A percentile compares a stretch with the other conserved stretches of the same genome.
Evolutionary conservation across 1,140 invertebrate species (phyloP).

Genomic region (Choristoneura fumiferana): DNA sequence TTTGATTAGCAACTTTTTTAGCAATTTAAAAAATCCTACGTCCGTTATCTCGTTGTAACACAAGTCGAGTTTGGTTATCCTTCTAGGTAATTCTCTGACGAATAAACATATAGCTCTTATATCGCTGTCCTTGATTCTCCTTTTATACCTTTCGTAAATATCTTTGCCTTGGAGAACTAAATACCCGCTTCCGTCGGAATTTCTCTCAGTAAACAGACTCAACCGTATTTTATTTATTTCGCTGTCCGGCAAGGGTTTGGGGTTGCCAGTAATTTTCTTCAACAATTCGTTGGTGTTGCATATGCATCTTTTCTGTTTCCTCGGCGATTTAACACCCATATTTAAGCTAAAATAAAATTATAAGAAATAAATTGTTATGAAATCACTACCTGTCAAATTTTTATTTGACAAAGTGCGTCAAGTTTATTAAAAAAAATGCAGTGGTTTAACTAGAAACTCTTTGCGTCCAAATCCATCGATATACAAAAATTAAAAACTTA

Average conservation of each 20-base stretch:
- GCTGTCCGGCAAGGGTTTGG: conserved; percentile 30
- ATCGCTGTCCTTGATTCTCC: conserved; percentile 69
- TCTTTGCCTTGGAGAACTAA: conserved; percentile 58
- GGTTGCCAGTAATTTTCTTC: conserved; percentile 45
- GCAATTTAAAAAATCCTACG: conserved; percentile 72
- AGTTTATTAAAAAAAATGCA: too few relatives aligned
- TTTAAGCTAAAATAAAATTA: neutral
- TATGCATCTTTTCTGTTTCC: conserved; percentile 45
- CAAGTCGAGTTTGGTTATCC: conserved; percentile 75
- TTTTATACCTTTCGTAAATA: conserved; percentile 47
- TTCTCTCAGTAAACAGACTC: conserved; percentile 59
- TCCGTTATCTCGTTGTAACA: conserved; percentile 79
- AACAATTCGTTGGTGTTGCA: conserved; percentile 45
- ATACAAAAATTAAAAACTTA: too few relatives aligned
- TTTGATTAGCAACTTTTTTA: conserved; percentile 64
- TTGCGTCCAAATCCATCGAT: too few relatives aligned
- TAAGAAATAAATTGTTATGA: neutral
- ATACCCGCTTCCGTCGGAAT: conserved; percentile 53
- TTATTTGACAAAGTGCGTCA: neutral
- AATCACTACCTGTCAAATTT: neutral
- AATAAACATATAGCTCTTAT: conserved; percentile 72
- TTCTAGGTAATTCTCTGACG: conserved; percentile 58
- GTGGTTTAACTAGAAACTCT: too few relatives aligned
- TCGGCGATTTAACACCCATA: conserved; percentile 13
- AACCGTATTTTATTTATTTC: conserved; percentile 61